A percentile compares a stretch with the other conserved stretches of the same genome.
phyloP scores from a whole-genome alignment of 2,113 vertebrate genomes.

The Cichladusa arquata region DNA sequence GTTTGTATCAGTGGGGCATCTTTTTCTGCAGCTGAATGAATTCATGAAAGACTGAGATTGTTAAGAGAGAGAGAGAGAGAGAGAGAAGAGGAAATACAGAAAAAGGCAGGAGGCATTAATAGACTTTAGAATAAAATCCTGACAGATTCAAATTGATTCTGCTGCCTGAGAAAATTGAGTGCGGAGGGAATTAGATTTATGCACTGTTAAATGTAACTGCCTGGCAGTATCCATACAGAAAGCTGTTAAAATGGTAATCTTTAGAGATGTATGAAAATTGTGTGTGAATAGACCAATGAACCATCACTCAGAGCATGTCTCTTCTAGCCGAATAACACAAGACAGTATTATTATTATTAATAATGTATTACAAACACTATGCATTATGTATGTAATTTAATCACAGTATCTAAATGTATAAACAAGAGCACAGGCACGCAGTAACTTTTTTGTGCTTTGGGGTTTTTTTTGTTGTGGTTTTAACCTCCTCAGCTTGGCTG shows the following conservation, averaged over 20 bases:
- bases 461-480: not conserved
- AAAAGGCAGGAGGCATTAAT: slow-evolving; percentile 47
- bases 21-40: slow-evolving; percentile 47
- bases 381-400: slow-evolving; percentile 58
- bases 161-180: slow-evolving; percentile 72
- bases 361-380: slow-evolving; percentile 45
- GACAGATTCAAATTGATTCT: slow-evolving; percentile 75
- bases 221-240: slow-evolving; percentile 59
- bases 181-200: slow-evolving; percentile 70
- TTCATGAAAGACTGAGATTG: slow-evolving; percentile 48
- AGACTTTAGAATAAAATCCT: slow-evolving; percentile 73
- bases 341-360: slow-evolving; percentile 36
- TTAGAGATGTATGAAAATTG: slow-evolving; percentile 68
- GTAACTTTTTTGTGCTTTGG: not conserved
- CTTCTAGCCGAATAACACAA: slow-evolving; percentile 11
- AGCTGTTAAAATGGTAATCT: slow-evolving; percentile 72
- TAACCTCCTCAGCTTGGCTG: not conserved
- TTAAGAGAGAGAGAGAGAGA: not conserved
- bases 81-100: not conserved
- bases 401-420: slow-evolving; percentile 45
- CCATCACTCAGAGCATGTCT: slow-evolving; percentile 35
- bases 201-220: slow-evolving; percentile 69
- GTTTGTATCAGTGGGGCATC: slow-evolving; percentile 54
- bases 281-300: slow-evolving; percentile 61
- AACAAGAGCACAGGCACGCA: not conserved